A percentile compares a stretch with the other conserved stretches of the same genome.
Conservation (phyloP, 2,113 vertebrate genomes). For the Phalacrocorax brasilianus region DNA sequence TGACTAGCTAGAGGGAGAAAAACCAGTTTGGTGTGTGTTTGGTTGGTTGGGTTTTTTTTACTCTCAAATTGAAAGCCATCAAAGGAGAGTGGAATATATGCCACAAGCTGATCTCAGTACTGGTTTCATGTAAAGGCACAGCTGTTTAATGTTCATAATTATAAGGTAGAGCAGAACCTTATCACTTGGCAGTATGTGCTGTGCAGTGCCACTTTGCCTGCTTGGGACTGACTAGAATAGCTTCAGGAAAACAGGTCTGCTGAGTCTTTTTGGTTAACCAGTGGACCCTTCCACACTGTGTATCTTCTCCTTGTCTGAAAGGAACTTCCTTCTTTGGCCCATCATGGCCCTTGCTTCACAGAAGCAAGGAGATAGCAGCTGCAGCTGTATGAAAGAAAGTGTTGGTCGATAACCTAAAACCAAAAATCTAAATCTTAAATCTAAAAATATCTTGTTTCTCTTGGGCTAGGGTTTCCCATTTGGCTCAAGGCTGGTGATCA, state of each 20-base stretch:
- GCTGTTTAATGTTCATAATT: neutral
- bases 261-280: neutral
- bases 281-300: neutral
- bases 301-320: neutral
- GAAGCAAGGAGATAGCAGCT: neutral
- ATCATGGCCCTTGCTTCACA: neutral
- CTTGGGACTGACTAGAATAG: neutral
- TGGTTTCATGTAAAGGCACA: neutral
- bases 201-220: neutral
- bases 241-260: neutral
- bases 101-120: neutral
- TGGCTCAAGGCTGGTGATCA: neutral
- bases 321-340: neutral
- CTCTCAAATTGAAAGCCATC: neutral
- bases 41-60: too few species aligned
- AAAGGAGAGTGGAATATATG: neutral
- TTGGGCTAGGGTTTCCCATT: neutral
- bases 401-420: neutral
- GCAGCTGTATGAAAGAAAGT: neutral
- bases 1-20: neutral
- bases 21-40: neutral
- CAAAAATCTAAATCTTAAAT: neutral
- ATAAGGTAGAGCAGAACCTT: neutral
- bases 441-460: neutral
- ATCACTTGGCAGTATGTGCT: neutral